These are phyloP conservation scores for Ptychobarbus kaznakovi DNA, from an alignment of 2,797 vertebrate genomes.

Conservation along the genomic window DNA sequence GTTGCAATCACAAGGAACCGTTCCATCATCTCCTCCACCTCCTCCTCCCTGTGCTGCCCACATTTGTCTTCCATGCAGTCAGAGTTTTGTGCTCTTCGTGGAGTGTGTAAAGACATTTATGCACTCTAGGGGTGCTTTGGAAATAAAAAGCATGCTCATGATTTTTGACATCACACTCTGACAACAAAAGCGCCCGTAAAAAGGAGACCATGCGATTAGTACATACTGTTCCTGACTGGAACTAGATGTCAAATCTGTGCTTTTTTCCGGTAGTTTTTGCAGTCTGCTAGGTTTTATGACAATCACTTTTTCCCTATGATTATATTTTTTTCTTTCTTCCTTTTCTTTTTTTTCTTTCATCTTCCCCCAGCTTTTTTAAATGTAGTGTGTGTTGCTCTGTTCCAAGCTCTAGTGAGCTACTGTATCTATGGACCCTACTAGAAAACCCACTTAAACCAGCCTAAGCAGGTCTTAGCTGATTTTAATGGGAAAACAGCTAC, in stretches of 20 bases:
- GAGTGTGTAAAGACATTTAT: conserved; percentile 41
- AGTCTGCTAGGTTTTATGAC: neutral
- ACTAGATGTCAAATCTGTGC: neutral
- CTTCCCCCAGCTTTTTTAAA: neutral
- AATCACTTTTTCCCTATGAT: neutral
- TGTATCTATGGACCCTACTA: neutral
- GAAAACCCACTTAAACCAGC: neutral
- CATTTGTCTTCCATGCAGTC: conserved; percentile 10
- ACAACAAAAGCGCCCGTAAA: neutral
- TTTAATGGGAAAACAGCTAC: neutral
- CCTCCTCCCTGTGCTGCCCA: conserved; percentile 17
- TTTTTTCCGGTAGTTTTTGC: neutral
- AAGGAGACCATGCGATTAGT: conserved; percentile 19
- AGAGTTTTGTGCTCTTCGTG: neutral
- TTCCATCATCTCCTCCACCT: neutral
- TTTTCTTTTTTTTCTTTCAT: neutral
- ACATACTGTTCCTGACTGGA: conserved; percentile 16
- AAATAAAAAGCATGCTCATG: conserved; percentile 8
- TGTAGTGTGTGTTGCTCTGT: neutral
- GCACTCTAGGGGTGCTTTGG: conserved; percentile 28
- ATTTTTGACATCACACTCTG: conserved; percentile 26
- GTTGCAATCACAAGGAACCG: conserved; percentile 35
- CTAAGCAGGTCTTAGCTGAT: neutral
- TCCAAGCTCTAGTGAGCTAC: neutral
- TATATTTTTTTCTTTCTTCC: neutral